phyloP scores from a whole-genome alignment of 1,140 invertebrate species.

The Maconellicoccus hirsutus region DNA sequence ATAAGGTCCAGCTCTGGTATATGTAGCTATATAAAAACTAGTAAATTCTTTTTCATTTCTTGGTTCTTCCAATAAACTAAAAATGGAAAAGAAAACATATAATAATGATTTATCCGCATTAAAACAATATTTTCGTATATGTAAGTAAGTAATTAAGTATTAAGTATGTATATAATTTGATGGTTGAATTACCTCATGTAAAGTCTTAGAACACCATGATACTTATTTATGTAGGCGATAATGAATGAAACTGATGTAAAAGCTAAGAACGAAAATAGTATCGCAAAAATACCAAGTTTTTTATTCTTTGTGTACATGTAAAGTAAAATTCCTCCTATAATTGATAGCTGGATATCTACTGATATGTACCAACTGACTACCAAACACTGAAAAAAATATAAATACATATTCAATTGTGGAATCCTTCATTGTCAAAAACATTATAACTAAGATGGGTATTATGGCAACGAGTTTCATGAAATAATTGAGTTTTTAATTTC shows the following conservation, averaged over 20 bases:
- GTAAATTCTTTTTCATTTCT: slow-evolving; percentile 29
- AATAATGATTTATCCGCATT: too few relatives aligned
- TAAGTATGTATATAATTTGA: too few relatives aligned
- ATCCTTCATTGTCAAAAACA: too few relatives aligned
- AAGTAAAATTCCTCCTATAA: slow-evolving; percentile 62
- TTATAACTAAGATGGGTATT: too few relatives aligned
- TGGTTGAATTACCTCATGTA: slow-evolving; percentile 20
- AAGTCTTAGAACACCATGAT: slow-evolving; percentile 21
- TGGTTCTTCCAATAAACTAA: slow-evolving; percentile 26
- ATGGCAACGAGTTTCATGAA: too few relatives aligned
- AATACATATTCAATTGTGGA: too few relatives aligned
- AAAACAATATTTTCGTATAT: too few relatives aligned
- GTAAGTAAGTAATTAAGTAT: too few relatives aligned
- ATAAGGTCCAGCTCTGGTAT: slow-evolving; percentile 36
- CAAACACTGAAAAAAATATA: slow-evolving; percentile 62
- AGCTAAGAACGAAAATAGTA: neutral
- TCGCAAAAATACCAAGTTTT: neutral
- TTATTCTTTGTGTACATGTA: slow-evolving; percentile 39
- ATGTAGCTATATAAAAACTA: slow-evolving; percentile 34
- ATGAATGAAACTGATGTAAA: slow-evolving; percentile 11
- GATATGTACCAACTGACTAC: slow-evolving; percentile 83
- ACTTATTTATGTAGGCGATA: slow-evolving; percentile 3
- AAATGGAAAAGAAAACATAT: neutral
- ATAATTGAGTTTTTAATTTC: too few relatives aligned
- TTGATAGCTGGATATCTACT: slow-evolving; percentile 74